Evolutionary conservation across 2,113 vertebrate genomes (phyloP).

Genomic region (Microtus oregoni): DNA sequence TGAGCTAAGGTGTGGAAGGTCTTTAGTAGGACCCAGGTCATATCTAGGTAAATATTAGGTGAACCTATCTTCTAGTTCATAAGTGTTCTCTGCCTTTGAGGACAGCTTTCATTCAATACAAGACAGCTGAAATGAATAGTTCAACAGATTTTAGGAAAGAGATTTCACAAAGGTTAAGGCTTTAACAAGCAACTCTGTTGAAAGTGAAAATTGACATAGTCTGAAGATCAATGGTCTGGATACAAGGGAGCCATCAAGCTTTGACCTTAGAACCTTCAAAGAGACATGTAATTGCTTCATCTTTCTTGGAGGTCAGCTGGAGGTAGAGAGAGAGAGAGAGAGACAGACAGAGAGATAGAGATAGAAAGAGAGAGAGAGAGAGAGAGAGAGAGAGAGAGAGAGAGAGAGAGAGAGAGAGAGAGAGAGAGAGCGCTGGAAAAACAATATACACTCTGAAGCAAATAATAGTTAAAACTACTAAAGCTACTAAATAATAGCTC

Average conservation of each 20-base stretch:
- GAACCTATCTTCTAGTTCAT: conserved; percentile 34
- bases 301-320: conserved; percentile 58
- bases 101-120: conserved; percentile 35
- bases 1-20: background rate
- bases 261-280: conserved; percentile 59
- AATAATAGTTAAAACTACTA: conserved; percentile 37
- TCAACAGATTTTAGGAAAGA: conserved; percentile 22
- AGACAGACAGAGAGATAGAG: background rate
- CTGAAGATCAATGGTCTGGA: conserved; percentile 60
- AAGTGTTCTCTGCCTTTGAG: conserved; percentile 20
- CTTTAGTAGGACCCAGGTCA: background rate
- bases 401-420: background rate
- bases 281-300: conserved; percentile 65
- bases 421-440: conserved; percentile 6
- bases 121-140: conserved; percentile 52
- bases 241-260: conserved; percentile 37
- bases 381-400: background rate
- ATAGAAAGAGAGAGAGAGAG: background rate
- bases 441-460: conserved; percentile 23
- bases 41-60: conserved; percentile 33
- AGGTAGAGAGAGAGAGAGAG: background rate
- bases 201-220: conserved; percentile 55
- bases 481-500: background rate
- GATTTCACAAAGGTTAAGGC: conserved; percentile 34
- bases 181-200: conserved; percentile 58